A percentile compares a stretch with the other conserved stretches of the same genome.
These are phyloP conservation scores for Hydrotaea diabolus DNA, from an alignment of 2,888 invertebrate genomes.

Conservation along the genomic window DNA sequence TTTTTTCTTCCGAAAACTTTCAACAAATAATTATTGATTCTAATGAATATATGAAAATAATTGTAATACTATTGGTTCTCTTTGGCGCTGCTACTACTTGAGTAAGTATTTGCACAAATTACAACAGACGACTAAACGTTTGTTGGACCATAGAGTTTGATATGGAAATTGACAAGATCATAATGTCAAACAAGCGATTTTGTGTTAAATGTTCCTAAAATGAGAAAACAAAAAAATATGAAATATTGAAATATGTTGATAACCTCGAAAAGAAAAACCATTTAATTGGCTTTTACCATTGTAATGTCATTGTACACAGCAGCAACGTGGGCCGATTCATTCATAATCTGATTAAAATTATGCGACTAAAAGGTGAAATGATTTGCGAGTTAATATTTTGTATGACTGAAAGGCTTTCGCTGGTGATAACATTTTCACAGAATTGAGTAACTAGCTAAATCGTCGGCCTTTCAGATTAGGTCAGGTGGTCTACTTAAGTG, in stretches of 20 bases:
- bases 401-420: no score
- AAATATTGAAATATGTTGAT: slow-evolving; percentile 1
- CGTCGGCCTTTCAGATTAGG: no score
- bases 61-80: slow-evolving; percentile 33
- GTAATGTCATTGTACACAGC: slow-evolving; percentile 43
- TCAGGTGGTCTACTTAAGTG: no score
- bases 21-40: slow-evolving; percentile 23
- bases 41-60: slow-evolving; percentile 4
- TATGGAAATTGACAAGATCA: slow-evolving; percentile 78
- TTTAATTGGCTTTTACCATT: slow-evolving; percentile 47
- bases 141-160: slow-evolving; percentile 56
- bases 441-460: no score
- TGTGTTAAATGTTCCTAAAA: slow-evolving; percentile 78
- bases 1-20: background rate
- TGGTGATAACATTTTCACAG: no score
- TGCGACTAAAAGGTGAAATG: background rate
- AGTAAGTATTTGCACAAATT: background rate
- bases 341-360: background rate
- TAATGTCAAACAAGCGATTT: slow-evolving; percentile 78
- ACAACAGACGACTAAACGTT: slow-evolving; percentile 53
- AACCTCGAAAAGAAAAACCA: background rate
- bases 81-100: background rate
- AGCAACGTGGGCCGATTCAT: background rate
- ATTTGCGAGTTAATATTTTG: no score
- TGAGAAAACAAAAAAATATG: slow-evolving; percentile 49